phyloP scores from a whole-genome alignment of 2,797 vertebrate species.

The Antrozous pallidus region DNA sequence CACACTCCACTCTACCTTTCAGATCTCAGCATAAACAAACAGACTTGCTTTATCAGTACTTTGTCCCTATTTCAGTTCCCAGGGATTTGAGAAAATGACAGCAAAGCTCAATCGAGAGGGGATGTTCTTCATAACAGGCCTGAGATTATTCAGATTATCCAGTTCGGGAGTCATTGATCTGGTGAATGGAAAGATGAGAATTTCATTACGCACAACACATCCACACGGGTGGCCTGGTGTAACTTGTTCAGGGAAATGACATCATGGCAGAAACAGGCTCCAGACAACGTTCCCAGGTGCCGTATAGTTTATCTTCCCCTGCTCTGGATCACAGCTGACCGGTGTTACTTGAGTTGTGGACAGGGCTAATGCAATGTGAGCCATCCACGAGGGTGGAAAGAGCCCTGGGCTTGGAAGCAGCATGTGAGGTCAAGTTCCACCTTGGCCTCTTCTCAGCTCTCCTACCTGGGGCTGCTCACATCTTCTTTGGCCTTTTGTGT shows the following conservation, averaged over 20 bases:
- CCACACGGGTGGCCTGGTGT: neutral
- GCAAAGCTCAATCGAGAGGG: neutral
- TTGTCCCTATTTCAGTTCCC: neutral
- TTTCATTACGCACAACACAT: neutral
- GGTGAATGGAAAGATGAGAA: neutral
- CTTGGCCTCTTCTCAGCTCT: neutral
- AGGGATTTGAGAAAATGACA: conserved; percentile 22
- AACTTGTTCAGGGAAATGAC: neutral
- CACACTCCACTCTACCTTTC: neutral
- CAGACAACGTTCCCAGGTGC: neutral
- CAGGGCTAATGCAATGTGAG: neutral
- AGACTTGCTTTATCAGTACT: neutral
- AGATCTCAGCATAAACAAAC: neutral
- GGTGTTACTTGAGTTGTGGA: neutral
- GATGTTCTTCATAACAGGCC: neutral
- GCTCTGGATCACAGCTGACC: neutral
- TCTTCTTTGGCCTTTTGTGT: neutral
- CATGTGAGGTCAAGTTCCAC: neutral
- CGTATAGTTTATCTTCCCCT: neutral
- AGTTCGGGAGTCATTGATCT: neutral
- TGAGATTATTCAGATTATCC: neutral
- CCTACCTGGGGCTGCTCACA: neutral
- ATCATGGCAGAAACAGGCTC: neutral
- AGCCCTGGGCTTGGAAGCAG: neutral
- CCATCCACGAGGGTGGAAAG: neutral